A percentile compares a stretch with the other conserved stretches of the same genome.
These are phyloP conservation scores for Uria lomvia DNA, from an alignment of 2,113 vertebrate species.

Conservation along the genomic window DNA sequence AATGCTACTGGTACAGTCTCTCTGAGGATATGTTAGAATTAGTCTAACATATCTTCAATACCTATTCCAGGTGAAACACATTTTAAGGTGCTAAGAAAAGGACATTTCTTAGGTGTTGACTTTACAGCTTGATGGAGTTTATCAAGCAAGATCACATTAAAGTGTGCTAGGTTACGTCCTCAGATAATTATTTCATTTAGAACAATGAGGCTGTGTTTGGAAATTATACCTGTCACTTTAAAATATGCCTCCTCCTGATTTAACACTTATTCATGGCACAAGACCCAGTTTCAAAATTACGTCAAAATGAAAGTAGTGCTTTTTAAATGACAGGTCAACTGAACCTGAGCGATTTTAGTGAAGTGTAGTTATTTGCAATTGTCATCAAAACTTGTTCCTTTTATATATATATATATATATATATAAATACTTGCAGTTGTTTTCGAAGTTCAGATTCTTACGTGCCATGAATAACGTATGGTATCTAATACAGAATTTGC, in stretches of 20 bases:
- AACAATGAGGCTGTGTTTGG: slow-evolving; percentile 8
- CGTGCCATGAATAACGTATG: neutral
- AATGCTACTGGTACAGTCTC: neutral
- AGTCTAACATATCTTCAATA: neutral
- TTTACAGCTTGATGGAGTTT: neutral
- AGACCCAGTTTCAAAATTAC: neutral
- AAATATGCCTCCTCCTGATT: neutral
- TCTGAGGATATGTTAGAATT: neutral
- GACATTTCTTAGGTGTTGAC: neutral
- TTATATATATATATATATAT: neutral
- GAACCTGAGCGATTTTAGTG: neutral
- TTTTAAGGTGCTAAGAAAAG: neutral
- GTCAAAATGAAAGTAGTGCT: neutral
- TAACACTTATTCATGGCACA: neutral
- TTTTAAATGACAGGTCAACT: neutral
- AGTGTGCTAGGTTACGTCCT: neutral
- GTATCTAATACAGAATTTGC: neutral
- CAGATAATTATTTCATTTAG: slow-evolving; percentile 32
- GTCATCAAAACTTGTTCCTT: neutral
- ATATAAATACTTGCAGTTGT: neutral
- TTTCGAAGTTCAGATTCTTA: neutral
- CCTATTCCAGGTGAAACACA: neutral
- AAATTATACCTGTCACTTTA: slow-evolving; percentile 17
- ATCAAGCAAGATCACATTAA: neutral
- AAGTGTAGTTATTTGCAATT: neutral